Percentiles rank a stretch among this genome's conserved stretches.
Conservation (phyloP, 2,888 invertebrate genomes). For the Petrolisthes cinctipes region DNA sequence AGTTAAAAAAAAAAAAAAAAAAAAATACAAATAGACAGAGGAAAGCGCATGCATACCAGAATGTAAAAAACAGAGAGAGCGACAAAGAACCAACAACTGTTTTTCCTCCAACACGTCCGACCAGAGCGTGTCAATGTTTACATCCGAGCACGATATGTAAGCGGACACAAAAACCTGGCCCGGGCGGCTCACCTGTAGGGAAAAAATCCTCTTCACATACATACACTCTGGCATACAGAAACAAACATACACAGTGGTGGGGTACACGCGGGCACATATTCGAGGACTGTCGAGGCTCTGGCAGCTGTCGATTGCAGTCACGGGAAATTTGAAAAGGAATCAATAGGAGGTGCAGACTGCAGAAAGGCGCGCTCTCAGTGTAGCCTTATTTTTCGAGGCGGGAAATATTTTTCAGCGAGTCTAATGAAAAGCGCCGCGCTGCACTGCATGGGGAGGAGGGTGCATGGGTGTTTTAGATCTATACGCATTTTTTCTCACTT, state of each 20-base stretch:
- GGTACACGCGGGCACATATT: too few species aligned
- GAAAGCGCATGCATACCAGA: not conserved
- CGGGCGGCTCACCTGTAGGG: conserved; percentile 4
- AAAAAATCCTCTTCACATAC: not conserved
- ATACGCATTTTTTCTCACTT: not conserved
- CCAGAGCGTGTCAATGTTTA: conserved; percentile 8
- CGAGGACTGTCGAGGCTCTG: conserved; percentile 19
- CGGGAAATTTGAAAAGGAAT: conserved; percentile 21
- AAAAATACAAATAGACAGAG: not conserved
- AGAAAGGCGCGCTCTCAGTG: conserved; percentile 5
- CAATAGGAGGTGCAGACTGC: not conserved
- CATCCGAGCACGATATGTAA: conserved; percentile 12
- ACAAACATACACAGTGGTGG: too few species aligned
- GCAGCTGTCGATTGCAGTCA: conserved; percentile 29
- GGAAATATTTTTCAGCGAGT: not conserved
- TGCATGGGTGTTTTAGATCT: not conserved
- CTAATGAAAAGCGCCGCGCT: conserved; percentile 13
- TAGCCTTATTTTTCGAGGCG: conserved; percentile 9
- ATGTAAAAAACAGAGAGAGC: not conserved
- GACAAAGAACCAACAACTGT: not conserved
- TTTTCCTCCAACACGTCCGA: conserved; percentile 3
- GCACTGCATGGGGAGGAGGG: too few species aligned
- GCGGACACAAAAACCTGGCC: conserved; percentile 10
- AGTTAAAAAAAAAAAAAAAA: too few species aligned
- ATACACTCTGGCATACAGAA: not conserved